phyloP scores from a whole-genome alignment of 2,113 vertebrate species.

The Apus apus region DNA sequence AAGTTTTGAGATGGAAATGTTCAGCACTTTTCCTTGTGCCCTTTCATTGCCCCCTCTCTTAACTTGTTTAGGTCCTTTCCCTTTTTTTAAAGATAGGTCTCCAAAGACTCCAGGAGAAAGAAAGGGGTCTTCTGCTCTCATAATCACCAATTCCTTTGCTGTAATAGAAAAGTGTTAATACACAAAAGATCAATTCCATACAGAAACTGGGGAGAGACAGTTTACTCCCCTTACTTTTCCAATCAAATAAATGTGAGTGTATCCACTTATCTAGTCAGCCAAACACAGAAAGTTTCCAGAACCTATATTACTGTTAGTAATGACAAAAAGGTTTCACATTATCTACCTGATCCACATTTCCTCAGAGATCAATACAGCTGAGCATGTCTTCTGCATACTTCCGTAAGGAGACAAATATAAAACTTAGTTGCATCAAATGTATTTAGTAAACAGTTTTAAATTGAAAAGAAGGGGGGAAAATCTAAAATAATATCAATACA shows the following conservation, averaged over 20 bases:
- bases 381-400: slow-evolving; percentile 65
- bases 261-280: slow-evolving; percentile 63
- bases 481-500: slow-evolving; percentile 46
- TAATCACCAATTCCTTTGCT: not conserved
- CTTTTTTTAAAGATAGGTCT: not conserved
- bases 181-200: slow-evolving; percentile 37
- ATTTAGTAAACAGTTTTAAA: slow-evolving; percentile 50
- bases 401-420: slow-evolving; percentile 58
- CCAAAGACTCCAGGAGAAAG: not conserved
- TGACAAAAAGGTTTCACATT: slow-evolving; percentile 69
- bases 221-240: slow-evolving; percentile 41
- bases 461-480: not conserved
- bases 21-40: not conserved
- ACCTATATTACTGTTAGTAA: slow-evolving; percentile 56
- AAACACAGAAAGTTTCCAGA: slow-evolving; percentile 60
- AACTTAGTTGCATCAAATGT: slow-evolving; percentile 48
- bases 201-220: not conserved
- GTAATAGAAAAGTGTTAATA: slow-evolving; percentile 10
- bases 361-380: slow-evolving; percentile 66
- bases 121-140: not conserved
- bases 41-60: not conserved
- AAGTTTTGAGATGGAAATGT: not conserved
- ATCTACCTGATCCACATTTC: slow-evolving; percentile 69
- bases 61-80: not conserved
- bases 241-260: slow-evolving; percentile 51